Percentiles rank a stretch among this genome's conserved stretches.
phyloP scores from a whole-genome alignment of 2,797 vertebrate species.

The Enteromius argenteus region DNA sequence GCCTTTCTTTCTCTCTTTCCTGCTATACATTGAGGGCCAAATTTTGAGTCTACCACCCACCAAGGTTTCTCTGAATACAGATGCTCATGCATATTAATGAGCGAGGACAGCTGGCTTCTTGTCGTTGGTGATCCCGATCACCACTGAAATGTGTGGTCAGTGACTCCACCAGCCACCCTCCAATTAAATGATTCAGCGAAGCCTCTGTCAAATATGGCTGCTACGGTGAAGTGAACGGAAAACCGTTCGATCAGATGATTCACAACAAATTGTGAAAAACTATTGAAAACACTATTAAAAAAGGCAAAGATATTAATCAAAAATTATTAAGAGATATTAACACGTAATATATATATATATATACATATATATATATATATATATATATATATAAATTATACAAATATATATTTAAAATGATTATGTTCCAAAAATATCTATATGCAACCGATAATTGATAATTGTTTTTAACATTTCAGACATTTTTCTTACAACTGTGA shows the following conservation, averaged over 20 bases:
- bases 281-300: background rate
- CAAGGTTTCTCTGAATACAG: constrained; percentile 70
- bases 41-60: constrained; percentile 59
- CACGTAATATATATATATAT: too few species aligned
- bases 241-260: background rate
- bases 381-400: background rate
- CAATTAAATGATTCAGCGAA: constrained; percentile 56
- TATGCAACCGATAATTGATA: background rate
- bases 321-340: background rate
- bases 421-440: background rate
- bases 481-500: too few species aligned
- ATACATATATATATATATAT: background rate
- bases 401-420: background rate
- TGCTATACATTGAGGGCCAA: constrained; percentile 64
- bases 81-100: constrained; percentile 84
- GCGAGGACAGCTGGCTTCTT: constrained; percentile 76
- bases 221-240: background rate
- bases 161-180: constrained; percentile 64
- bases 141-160: constrained; percentile 68
- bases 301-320: background rate
- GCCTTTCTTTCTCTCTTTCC: constrained; percentile 21
- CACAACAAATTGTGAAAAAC: background rate
- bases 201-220: background rate
- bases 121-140: constrained; percentile 76
- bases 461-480: background rate